A percentile compares a stretch with the other conserved stretches of the same genome.
Conservation (phyloP, 2,888 invertebrate genomes). For the Acleris literana region DNA sequence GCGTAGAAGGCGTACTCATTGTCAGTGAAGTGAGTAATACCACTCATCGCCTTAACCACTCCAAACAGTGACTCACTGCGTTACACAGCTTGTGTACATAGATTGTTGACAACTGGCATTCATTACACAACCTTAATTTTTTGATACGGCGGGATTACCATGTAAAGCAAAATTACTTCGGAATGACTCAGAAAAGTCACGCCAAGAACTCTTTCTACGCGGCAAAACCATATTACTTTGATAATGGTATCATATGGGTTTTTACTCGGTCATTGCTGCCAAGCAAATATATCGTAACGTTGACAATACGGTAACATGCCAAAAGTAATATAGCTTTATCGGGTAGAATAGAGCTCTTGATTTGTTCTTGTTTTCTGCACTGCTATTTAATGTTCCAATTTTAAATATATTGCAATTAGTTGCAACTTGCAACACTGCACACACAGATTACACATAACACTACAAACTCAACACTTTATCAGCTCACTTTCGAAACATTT, state of each 20-base stretch:
- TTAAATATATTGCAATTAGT: too few species aligned
- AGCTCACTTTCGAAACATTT: not conserved
- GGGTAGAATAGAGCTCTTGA: too few species aligned
- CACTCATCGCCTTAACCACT: constrained; percentile 27
- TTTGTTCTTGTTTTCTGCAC: too few species aligned
- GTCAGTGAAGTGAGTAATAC: not conserved
- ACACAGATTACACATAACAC: too few species aligned
- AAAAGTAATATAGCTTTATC: too few species aligned
- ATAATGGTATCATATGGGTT: too few species aligned
- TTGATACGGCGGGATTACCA: constrained; percentile 34
- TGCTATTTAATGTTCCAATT: too few species aligned
- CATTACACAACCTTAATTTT: constrained; percentile 25
- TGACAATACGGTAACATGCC: too few species aligned
- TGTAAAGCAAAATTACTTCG: constrained; percentile 33
- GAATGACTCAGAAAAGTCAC: constrained; percentile 38
- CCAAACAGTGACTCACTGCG: constrained; percentile 22
- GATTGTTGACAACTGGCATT: constrained; percentile 34
- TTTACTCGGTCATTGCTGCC: too few species aligned
- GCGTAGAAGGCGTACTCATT: not conserved
- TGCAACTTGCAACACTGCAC: too few species aligned
- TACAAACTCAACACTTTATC: not conserved
- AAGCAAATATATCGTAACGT: too few species aligned
- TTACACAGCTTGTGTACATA: constrained; percentile 28
- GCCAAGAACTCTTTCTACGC: not conserved
- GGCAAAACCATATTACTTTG: too few species aligned